Conservation (phyloP, 2,113 vertebrate genomes). For the Ploceus nigricollis region DNA sequence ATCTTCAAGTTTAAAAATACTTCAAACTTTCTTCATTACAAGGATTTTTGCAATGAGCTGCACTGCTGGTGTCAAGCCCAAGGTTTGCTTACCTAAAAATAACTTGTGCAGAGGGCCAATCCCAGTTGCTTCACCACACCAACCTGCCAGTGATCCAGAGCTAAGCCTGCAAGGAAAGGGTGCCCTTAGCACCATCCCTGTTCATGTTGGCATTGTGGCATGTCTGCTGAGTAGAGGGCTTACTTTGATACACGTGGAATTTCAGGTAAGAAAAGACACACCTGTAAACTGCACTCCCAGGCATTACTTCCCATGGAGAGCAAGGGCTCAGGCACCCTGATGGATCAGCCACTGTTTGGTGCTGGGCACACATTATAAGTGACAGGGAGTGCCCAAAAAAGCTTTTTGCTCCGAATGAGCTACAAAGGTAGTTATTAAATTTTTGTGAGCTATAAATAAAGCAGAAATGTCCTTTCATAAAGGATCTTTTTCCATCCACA, state of each 20-base stretch:
- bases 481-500: not conserved
- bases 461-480: not conserved
- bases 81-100: not conserved
- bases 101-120: not conserved
- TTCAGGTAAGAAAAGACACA: not conserved
- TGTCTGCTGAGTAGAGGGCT: not conserved
- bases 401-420: not conserved
- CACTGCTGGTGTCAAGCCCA: not conserved
- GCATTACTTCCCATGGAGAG: not conserved
- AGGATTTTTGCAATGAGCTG: not conserved
- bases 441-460: not conserved
- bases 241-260: accelerated
- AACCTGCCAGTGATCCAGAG: not conserved
- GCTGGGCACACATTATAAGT: not conserved
- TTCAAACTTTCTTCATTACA: not conserved
- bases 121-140: not conserved
- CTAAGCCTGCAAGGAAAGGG: not conserved
- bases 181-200: not conserved
- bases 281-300: not conserved
- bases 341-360: not conserved
- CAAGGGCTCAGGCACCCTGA: not conserved
- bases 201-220: not conserved
- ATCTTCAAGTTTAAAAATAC: not conserved
- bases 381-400: not conserved
- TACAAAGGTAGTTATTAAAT: not conserved